Conservation (phyloP, 1,140 invertebrate genomes). For the Eriosoma lanigerum region DNA sequence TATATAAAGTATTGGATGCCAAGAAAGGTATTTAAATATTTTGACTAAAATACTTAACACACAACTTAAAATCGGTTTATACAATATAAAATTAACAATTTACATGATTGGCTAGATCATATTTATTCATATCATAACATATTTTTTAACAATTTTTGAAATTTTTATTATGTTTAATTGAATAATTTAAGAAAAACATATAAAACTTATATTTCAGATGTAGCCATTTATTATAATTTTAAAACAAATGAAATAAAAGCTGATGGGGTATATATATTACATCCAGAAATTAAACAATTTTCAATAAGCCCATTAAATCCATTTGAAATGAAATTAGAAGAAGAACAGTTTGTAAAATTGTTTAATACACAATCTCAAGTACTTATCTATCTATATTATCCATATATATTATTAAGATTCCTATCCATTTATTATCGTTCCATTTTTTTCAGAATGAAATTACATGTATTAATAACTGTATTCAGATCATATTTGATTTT, state of each 20-base stretch:
- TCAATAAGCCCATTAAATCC: conserved; percentile 9
- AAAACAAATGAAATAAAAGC: conserved; percentile 23
- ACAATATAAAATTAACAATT: too few species aligned
- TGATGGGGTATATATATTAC: conserved; percentile 1
- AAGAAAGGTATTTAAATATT: too few species aligned
- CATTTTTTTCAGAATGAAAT: conserved; percentile 24
- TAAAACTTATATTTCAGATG: conserved; percentile 17
- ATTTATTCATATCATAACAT: too few species aligned
- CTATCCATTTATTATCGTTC: background rate
- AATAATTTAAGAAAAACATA: too few species aligned
- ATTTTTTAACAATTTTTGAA: too few species aligned
- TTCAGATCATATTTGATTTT: conserved; percentile 14
- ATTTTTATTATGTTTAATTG: too few species aligned
- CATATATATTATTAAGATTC: too few species aligned
- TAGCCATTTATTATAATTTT: conserved; percentile 27
- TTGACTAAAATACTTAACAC: too few species aligned
- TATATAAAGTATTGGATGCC: too few species aligned
- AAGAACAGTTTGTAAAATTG: conserved; percentile 4
- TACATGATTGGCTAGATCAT: too few species aligned
- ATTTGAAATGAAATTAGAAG: conserved; percentile 8
- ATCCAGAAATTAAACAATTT: background rate
- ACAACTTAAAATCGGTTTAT: too few species aligned
- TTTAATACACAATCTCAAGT: background rate
- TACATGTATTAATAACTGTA: conserved; percentile 19
- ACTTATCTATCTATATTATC: background rate